Percentiles rank a stretch among this genome's conserved stretches.
Conservation (phyloP, 2,797 vertebrate species). For the Tenualosa thibaudeaui region DNA sequence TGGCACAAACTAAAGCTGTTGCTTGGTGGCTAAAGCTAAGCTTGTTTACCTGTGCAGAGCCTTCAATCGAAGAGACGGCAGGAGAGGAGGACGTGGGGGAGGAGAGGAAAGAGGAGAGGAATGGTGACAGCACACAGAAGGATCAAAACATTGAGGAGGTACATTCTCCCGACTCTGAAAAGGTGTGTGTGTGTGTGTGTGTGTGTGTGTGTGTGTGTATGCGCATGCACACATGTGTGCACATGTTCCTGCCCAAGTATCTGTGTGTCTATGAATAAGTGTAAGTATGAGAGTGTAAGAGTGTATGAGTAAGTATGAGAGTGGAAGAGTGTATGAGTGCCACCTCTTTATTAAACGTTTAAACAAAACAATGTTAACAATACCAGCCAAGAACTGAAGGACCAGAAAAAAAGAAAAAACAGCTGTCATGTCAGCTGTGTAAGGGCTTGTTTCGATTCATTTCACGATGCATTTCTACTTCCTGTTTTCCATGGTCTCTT, state of each 20-base stretch:
- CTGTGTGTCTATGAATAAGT: too few species aligned
- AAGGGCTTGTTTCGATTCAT: background rate
- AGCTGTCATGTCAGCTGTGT: background rate
- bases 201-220: constrained; percentile 1
- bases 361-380: too few species aligned
- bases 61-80: constrained; percentile 63
- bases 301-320: too few species aligned
- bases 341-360: too few species aligned
- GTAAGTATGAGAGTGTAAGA: too few species aligned
- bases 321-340: too few species aligned
- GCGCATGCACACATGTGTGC: background rate
- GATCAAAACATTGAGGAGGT: constrained; percentile 57
- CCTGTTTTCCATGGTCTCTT: constrained; percentile 19
- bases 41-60: constrained; percentile 44
- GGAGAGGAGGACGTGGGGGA: constrained; percentile 51
- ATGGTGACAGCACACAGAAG: constrained; percentile 50
- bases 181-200: constrained; percentile 47
- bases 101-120: constrained; percentile 51
- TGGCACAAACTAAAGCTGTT: background rate
- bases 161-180: constrained; percentile 61
- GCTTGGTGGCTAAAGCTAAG: background rate
- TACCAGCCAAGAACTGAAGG: background rate
- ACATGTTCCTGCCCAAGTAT: background rate
- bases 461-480: background rate
- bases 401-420: background rate